Conservation (phyloP, 1,140 invertebrate species). For the Ridgeia piscesae region DNA sequence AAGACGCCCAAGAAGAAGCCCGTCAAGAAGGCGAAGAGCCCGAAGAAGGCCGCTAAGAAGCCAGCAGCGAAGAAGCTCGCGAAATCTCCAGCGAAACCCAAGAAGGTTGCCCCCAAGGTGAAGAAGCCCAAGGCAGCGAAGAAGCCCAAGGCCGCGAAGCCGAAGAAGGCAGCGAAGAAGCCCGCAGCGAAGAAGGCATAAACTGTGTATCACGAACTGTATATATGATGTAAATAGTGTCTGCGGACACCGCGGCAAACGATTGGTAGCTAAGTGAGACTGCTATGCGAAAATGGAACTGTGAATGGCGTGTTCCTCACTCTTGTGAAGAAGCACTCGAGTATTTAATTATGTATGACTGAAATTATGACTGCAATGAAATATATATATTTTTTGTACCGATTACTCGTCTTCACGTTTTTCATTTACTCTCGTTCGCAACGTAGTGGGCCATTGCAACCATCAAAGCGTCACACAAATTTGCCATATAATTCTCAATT, state of each 20-base stretch:
- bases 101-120: neutral
- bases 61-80: conserved; percentile 15
- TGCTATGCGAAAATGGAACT: neutral
- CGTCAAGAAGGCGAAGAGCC: conserved; percentile 1
- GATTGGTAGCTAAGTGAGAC: neutral
- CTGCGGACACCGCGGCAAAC: neutral
- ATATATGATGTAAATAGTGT: neutral
- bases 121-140: neutral
- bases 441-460: neutral
- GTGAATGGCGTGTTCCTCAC: neutral
- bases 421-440: neutral
- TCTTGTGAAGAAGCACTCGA: neutral
- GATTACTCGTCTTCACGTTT: neutral
- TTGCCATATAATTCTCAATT: no score
- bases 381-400: neutral
- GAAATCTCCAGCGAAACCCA: neutral
- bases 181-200: neutral
- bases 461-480: neutral
- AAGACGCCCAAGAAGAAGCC: neutral
- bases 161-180: conserved; percentile 7
- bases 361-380: neutral
- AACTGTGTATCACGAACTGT: neutral
- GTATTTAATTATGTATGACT: neutral
- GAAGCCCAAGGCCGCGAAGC: neutral
- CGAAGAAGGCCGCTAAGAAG: conserved; percentile 15